These are phyloP conservation scores for Machimus atricapillus DNA, from an alignment of 2,888 invertebrate genomes.

Conservation along the genomic window DNA sequence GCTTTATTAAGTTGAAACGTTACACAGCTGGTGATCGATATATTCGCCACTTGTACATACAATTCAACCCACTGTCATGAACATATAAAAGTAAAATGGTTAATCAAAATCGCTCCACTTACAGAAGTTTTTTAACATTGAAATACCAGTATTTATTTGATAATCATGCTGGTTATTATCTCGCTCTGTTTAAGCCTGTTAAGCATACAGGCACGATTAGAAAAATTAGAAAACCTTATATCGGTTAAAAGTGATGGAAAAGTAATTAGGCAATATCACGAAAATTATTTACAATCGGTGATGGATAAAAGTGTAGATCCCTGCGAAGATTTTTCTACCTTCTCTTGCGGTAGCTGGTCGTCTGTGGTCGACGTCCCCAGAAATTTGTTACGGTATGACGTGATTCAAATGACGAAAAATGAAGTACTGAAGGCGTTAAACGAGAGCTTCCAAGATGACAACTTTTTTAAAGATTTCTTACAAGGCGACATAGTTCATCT, in stretches of 20 bases:
- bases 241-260: background rate
- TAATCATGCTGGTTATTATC: background rate
- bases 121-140: background rate
- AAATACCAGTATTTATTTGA: background rate
- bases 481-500: background rate
- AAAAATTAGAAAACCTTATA: background rate
- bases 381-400: background rate
- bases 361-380: background rate
- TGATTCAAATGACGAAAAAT: background rate
- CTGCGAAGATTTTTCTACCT: background rate
- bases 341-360: slow-evolving; percentile 12
- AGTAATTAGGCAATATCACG: slow-evolving; percentile 29
- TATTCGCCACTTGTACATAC: background rate
- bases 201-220: background rate
- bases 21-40: background rate
- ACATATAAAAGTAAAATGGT: background rate
- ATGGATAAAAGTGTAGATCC: background rate
- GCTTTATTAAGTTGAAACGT: background rate
- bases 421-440: background rate
- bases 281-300: slow-evolving; percentile 16
- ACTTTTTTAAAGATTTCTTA: background rate
- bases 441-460: background rate
- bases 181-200: background rate
- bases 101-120: background rate
- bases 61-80: background rate